Base-by-base conservation (phyloP, 1,140 invertebrate genomes). In the Teleogryllus occipitalis region DNA sequence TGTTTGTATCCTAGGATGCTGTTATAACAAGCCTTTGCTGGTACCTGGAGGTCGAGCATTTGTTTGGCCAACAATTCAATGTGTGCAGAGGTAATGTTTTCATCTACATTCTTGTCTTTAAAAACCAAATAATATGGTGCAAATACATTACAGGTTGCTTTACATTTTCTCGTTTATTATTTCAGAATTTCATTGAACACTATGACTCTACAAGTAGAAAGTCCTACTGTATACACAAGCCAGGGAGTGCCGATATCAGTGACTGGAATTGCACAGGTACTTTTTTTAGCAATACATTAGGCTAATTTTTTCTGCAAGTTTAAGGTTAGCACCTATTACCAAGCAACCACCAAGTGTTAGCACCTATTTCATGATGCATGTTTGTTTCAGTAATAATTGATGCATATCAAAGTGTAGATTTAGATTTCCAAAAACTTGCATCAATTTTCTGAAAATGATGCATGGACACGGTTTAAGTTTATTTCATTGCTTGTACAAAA, bases 241-340 rank as follows among this genome's bases (percentile, higher is more conserved):
- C 96, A 97, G 87, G 97, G 97, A 79, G 97, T 99, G 48, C 96
- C 97, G 18, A 97, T 99, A 85, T 97, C 96, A 65, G 97, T 99
- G 14, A 98, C 97, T 65, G 97, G 97, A 81, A 97, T 98, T 84
- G 97, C 97, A 77, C 97, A 98, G 91, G 95, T 96, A 90, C 54
- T 65, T 79, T 75, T 39, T 39, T 39, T 39, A 39, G 27, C 27
- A 39, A 39, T 39, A 39, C 27, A 39, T 39, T 2, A 1, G 5
- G 27, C 27, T 39, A 39, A 2, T 39, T 39, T 39, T 39, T 39
- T 39, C 27, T 39, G 27, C 5, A 39, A 2, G 27, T 39, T 39
- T 5, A 39, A 39, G 27, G 27, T 39, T 39, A 39, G 27, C 27
- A 39, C 27, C 27, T 39, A 5, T 39, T 39, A n/a, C n/a, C n/a